Percentiles rank a stretch among this genome's conserved stretches.
These are phyloP conservation scores for Acleris emargana DNA, from an alignment of 2,888 invertebrate genomes.

Conservation along the genomic window DNA sequence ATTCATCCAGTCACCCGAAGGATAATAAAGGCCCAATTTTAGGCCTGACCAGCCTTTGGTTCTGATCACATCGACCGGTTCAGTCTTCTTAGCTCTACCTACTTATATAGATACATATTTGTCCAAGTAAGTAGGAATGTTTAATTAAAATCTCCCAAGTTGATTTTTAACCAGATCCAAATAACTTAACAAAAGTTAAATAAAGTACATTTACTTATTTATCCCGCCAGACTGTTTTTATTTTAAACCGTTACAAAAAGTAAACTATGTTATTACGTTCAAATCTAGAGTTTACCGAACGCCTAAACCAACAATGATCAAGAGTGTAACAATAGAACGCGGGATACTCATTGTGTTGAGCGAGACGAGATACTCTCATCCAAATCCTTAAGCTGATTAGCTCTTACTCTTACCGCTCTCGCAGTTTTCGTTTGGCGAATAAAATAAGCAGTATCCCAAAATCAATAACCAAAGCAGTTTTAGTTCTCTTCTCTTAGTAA, in stretches of 20 bases:
- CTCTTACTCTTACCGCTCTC: slow-evolving; percentile 2
- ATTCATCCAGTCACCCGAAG: too few species aligned
- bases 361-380: slow-evolving; percentile 20
- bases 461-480: too few species aligned
- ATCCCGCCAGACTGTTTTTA: not conserved
- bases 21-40: too few species aligned
- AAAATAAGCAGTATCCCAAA: too few species aligned
- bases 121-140: too few species aligned
- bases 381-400: slow-evolving; percentile 29
- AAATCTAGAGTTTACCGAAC: slow-evolving; percentile 18
- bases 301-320: slow-evolving; percentile 24
- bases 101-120: too few species aligned
- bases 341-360: slow-evolving; percentile 14
- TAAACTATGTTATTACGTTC: slow-evolving; percentile 6
- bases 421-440: not conserved
- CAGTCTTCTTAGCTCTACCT: too few species aligned
- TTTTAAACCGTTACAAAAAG: slow-evolving; percentile 2
- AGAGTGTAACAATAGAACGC: slow-evolving; percentile 18
- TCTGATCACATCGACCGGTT: too few species aligned
- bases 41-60: too few species aligned
- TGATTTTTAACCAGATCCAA: too few species aligned
- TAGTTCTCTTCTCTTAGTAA: too few species aligned
- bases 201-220: not conserved
- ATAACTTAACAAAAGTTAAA: not conserved
- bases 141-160: too few species aligned